A percentile compares a stretch with the other conserved stretches of the same genome.
phyloP scores from a whole-genome alignment of 64 coral and sea anemone species.

The Dendrophyllia cribrosa region DNA sequence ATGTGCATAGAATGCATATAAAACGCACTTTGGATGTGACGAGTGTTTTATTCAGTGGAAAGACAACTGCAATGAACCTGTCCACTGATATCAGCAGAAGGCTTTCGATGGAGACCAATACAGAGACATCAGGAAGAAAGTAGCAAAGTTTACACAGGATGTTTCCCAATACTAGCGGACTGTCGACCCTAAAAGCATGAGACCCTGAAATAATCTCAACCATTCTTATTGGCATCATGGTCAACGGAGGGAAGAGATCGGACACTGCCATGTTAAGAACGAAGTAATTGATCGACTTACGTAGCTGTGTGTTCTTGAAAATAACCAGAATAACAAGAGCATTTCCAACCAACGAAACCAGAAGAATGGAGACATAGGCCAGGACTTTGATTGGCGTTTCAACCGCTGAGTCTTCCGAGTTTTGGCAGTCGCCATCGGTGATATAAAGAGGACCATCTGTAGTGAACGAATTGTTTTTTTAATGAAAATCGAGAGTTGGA shows the following conservation, averaged over 20 bases:
- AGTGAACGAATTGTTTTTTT: not conserved
- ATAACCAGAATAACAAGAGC: constrained; percentile 8
- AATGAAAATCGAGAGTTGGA: not conserved
- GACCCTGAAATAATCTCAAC: not conserved
- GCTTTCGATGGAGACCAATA: constrained; percentile 31
- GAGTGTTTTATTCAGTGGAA: constrained; percentile 11
- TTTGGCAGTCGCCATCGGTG: not conserved
- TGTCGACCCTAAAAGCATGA: not conserved
- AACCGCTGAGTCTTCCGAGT: not conserved
- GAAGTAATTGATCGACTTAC: constrained; percentile 42
- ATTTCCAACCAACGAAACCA: constrained; percentile 40
- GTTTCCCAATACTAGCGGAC: not conserved
- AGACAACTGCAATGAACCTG: constrained; percentile 19
- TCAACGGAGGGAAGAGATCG: constrained; percentile 34
- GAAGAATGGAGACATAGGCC: not conserved
- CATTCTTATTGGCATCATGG: not conserved
- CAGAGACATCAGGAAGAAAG: constrained; percentile 37
- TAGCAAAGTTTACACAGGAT: constrained; percentile 40
- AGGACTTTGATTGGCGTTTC: not conserved
- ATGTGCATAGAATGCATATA: constrained; percentile 15
- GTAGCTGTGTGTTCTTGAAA: constrained; percentile 21
- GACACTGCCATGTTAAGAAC: constrained; percentile 53
- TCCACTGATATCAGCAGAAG: constrained; percentile 34
- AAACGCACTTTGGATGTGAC: not conserved
- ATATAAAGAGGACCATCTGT: not conserved